Percentiles rank a stretch among this genome's conserved stretches.
These are phyloP conservation scores for Sepioteuthis lessoniana DNA, from an alignment of 2,888 invertebrate genomes.

Conservation along the genomic window DNA sequence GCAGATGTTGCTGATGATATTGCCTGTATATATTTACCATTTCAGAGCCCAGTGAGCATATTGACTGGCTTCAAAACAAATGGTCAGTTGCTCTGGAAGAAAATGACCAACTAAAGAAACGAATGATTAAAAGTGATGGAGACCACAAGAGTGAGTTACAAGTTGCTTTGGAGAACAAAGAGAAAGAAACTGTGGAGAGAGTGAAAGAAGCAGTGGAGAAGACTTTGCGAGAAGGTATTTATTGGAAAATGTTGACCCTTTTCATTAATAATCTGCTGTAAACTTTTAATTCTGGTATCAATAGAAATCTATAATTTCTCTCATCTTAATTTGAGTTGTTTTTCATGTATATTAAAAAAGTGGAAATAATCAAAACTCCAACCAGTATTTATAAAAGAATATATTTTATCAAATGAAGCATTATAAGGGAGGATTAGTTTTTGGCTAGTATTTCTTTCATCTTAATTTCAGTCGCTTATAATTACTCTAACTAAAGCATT, in stretches of 20 bases:
- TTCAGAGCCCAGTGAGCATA: conserved; percentile 70
- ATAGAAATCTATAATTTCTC: too few relatives aligned
- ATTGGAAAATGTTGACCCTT: not conserved
- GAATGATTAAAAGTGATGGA: conserved; percentile 61
- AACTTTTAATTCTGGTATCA: too few relatives aligned
- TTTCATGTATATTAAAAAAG: too few relatives aligned
- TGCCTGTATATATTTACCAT: not conserved
- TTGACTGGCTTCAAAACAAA: conserved; percentile 64
- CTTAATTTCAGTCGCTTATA: too few relatives aligned
- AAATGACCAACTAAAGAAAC: conserved; percentile 63
- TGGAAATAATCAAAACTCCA: too few relatives aligned
- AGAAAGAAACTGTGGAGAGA: conserved; percentile 60
- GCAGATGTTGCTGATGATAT: not conserved
- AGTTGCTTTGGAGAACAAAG: conserved; percentile 57
- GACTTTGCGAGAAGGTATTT: conserved; percentile 67
- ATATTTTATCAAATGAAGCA: too few relatives aligned
- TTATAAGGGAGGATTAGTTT: too few relatives aligned
- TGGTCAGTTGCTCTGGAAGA: conserved; percentile 68
- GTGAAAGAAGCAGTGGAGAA: conserved; percentile 69
- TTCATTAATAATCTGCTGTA: too few relatives aligned
- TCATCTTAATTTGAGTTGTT: too few relatives aligned
- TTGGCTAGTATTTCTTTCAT: too few relatives aligned
- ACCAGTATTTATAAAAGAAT: too few relatives aligned
- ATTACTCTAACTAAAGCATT: too few relatives aligned
- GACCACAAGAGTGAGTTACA: conserved; percentile 65